Base-by-base conservation (phyloP, 1,140 invertebrate species). In the Papilio polytes region DNA sequence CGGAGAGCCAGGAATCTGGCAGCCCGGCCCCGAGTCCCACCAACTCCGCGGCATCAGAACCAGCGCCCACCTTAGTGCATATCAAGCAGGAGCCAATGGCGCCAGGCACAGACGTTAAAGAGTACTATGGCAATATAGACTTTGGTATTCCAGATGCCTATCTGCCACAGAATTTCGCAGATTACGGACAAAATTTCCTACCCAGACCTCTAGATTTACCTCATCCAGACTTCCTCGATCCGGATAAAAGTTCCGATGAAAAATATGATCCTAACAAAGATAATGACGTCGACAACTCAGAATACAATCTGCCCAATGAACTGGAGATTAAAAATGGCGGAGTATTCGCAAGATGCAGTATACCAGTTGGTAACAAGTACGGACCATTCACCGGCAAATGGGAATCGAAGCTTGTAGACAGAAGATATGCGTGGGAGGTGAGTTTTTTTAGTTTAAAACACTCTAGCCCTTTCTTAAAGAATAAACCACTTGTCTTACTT, bases 361-460 rank as follows among this genome's bases (percentile, higher is more conserved):
- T 97, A 44, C 87, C 95, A 12, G 94, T 95, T 74, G 97, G 97
- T 3, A 96, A 96, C 8, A 96, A 96, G 83, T 97, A 97, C 89
- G 97, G 97, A 44, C 97, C 97, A 1, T 97, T 97, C 84, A 91
- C 96, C 74, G 97, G 97, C 0, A 97, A 97, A 90, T 97, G 96
- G 96, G 96, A 95, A 73, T 93, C 92, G 44, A 94, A 96, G 83
- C 96, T 97, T 12, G 89, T 96, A 83, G 96, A 97, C 85, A 92
- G 95, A 51, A 95, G 96, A 84, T 97, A 96, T 88, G 97, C 97
- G 48, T 97, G 97, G 96, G 97, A 97, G 97, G 97, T 97, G 92
- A 97, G 97, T 90, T 80, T 81, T 81, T 80, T 84, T 74, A 77
- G 70, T 83, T 70, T 72, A 80, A 70, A 82, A 81, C 41, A 78